Evolutionary conservation across 2,888 invertebrate genomes (phyloP).

Genomic region (Hirtodrosophila alboralis): DNA sequence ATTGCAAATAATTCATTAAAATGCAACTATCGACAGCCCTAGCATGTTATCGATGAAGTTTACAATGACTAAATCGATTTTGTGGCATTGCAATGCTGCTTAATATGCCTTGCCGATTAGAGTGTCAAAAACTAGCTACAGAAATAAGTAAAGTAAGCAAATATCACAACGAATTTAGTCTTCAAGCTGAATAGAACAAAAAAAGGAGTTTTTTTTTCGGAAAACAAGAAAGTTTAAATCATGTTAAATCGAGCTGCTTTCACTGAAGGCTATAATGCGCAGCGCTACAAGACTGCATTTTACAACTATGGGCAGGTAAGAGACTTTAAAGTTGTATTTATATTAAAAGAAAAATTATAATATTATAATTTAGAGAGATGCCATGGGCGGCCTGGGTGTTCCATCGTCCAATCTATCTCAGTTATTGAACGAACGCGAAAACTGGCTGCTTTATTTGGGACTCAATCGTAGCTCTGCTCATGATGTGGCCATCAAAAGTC

Average conservation of each 20-base stretch:
- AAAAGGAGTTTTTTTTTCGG: not conserved
- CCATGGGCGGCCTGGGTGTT: too few relatives aligned
- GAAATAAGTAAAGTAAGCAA: not conserved
- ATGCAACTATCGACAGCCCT: too few relatives aligned
- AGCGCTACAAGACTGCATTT: too few relatives aligned
- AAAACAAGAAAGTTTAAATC: not conserved
- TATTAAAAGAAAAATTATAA: not conserved
- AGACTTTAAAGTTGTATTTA: accelerated
- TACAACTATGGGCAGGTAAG: slow-evolving; percentile 7
- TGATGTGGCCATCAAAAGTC: slow-evolving; percentile 12
- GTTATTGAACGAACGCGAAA: not conserved
- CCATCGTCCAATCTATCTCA: too few relatives aligned
- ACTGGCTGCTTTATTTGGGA: slow-evolving; percentile 20
- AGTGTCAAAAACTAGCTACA: too few relatives aligned
- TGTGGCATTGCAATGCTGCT: too few relatives aligned
- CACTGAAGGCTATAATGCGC: not conserved
- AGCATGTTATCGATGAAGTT: too few relatives aligned
- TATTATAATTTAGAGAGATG: not conserved
- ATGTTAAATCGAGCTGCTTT: not conserved
- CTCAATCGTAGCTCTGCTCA: slow-evolving; percentile 6
- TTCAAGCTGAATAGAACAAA: not conserved
- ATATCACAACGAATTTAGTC: not conserved
- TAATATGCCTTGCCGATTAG: too few relatives aligned
- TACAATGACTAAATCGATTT: too few relatives aligned
- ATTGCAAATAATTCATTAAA: too few relatives aligned